phyloP scores from a whole-genome alignment of 2,888 invertebrate genomes.

The Girardia tigrina region DNA sequence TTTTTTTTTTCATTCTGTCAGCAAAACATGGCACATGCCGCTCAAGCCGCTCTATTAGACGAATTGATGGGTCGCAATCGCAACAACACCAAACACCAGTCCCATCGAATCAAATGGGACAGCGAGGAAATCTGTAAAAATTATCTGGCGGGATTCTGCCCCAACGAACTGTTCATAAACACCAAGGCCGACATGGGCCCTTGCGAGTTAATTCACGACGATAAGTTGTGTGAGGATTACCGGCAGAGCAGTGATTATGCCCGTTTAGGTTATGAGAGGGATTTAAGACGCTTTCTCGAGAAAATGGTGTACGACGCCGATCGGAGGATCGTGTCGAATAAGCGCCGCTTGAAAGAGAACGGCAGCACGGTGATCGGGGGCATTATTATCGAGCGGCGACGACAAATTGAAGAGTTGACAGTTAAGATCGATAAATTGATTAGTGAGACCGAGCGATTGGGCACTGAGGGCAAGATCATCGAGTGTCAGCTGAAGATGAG shows the following conservation, averaged over 20 bases:
- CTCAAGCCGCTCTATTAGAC: constrained; percentile 80
- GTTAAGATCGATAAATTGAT: constrained; percentile 75
- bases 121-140: constrained; percentile 73
- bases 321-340: constrained; percentile 75
- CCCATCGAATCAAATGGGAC: constrained; percentile 21
- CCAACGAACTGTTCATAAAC: constrained; percentile 91
- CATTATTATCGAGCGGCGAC: constrained; percentile 58
- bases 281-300: constrained; percentile 78
- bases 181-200: constrained; percentile 83
- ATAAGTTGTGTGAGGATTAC: constrained; percentile 69
- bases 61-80: constrained; percentile 93
- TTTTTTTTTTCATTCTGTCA: too few species aligned
- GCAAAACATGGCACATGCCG: constrained; percentile 67
- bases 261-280: constrained; percentile 80
- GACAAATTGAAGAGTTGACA: constrained; percentile 68
- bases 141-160: constrained; percentile 88
- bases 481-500: constrained; percentile 92
- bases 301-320: constrained; percentile 88
- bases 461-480: constrained; percentile 84
- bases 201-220: constrained; percentile 85
- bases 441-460: constrained; percentile 76
- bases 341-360: constrained; percentile 68
- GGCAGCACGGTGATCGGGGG: constrained; percentile 21
- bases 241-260: constrained; percentile 55
- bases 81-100: constrained; percentile 61